Evolutionary conservation across 1,140 invertebrate species (phyloP), one percentile per base, ranked within the genome.

Genomic region (Euwallacea fornicatus): DNA sequence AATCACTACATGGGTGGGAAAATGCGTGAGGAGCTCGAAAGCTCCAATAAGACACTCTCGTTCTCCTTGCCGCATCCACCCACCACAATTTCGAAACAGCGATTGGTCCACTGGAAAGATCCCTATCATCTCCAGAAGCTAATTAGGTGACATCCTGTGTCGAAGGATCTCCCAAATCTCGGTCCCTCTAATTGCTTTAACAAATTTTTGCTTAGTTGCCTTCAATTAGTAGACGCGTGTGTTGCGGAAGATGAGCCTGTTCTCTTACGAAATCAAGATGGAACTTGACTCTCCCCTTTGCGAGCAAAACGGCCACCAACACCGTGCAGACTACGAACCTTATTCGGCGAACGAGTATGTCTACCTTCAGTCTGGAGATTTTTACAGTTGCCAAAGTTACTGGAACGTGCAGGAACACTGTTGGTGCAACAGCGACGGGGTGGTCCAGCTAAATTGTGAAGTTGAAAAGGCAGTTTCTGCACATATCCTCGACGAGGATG

Each of bases 121-220:
- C 47, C 44, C 44, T 43, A 63, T 71, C 69, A 66, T 55, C 55
- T 61, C 59, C 10, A 61, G 43, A 71, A 43, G 63, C 69, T 71
- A 71, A 71, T 71, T 71, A 71, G 63, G 55, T 65, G 62, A 71
- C 63, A 65, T 71, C 62, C 69, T 64, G 69, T 62, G 58, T 58
- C 41, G 47, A 42, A 63, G 41, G 55, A 64, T 70, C 62, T 70
- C 44, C 58, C 13, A 70, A 70, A 70, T 64, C 54, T 65, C 54
- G 46, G 61, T 11, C 33, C 46, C 43, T 8, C 13, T 70, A 66
- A 71, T 71, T 71, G 53, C 55, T 71, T 71, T 71, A 70, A 64
- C 69, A 70, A 70, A 56, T 62, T 62, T 69, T 62, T 33, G 44
- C 54, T 69, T 69, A 69, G 67, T 69, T 53, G 41, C 33, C 15